Conservation (phyloP, 2,113 vertebrate species). For the Mus spicilegus region DNA sequence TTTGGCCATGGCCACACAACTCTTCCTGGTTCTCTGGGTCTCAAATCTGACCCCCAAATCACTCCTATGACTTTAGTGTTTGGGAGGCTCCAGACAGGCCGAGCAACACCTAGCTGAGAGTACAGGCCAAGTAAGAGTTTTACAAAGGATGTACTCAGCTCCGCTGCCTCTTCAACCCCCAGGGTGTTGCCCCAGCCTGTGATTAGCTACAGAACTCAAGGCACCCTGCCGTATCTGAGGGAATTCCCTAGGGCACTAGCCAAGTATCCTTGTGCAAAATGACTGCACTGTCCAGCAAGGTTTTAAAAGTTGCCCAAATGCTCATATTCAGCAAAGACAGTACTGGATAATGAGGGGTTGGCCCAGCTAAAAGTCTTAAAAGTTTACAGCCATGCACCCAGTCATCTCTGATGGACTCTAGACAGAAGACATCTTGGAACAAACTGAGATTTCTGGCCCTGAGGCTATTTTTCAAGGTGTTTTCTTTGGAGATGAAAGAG, state of each 20-base stretch:
- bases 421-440: neutral
- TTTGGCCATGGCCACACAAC: neutral
- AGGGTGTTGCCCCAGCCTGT: neutral
- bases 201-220: neutral
- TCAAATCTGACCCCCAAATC: neutral
- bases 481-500: neutral
- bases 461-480: neutral
- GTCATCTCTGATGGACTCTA: neutral
- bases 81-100: neutral
- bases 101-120: neutral
- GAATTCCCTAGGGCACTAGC: neutral
- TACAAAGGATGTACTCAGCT: neutral
- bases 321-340: slow-evolving; percentile 20
- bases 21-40: neutral
- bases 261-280: neutral
- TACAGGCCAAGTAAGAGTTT: neutral
- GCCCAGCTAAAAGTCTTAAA: neutral
- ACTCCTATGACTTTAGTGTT: neutral
- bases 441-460: neutral
- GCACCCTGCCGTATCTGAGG: neutral
- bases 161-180: neutral
- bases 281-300: neutral
- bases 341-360: neutral
- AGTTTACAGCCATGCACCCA: neutral
- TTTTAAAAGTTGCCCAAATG: neutral